These are phyloP conservation scores for Macheiramphus alcinus DNA, from an alignment of 2,113 vertebrate genomes.

Conservation along the genomic window DNA sequence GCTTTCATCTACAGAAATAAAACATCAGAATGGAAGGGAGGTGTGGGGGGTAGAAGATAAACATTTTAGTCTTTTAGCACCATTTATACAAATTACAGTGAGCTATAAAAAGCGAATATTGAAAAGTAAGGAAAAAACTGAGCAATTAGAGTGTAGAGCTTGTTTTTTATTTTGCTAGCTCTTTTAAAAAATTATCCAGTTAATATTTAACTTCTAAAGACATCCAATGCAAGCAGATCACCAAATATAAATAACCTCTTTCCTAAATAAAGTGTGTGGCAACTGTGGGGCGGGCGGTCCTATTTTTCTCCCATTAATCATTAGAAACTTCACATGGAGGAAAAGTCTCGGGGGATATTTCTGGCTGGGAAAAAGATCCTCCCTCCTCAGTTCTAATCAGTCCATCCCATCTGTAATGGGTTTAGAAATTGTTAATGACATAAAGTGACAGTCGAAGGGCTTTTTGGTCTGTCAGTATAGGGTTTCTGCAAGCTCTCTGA, in stretches of 20 bases:
- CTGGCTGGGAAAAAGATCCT: constrained; percentile 82
- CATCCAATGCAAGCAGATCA: constrained; percentile 22
- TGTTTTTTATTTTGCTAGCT: neutral
- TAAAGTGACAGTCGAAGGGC: constrained; percentile 79
- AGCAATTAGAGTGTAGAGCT: constrained; percentile 2
- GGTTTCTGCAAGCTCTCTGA: constrained; percentile 75
- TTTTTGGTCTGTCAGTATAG: constrained; percentile 75
- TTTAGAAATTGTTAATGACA: constrained; percentile 85
- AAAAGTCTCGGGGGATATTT: constrained; percentile 76
- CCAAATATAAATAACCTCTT: constrained; percentile 68
- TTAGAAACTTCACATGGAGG: constrained; percentile 74
- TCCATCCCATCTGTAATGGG: constrained; percentile 81
- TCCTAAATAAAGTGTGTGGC: constrained; percentile 60
- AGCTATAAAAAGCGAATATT: constrained; percentile 32
- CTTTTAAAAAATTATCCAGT: constrained; percentile 21
- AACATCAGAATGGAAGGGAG: constrained; percentile 67
- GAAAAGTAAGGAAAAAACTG: constrained; percentile 14
- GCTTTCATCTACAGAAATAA: constrained; percentile 79
- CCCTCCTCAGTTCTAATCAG: constrained; percentile 79
- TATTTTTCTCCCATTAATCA: constrained; percentile 78
- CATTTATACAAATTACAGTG: constrained; percentile 58
- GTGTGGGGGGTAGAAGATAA: constrained; percentile 68
- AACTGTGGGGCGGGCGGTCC: constrained; percentile 59
- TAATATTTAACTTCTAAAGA: constrained; percentile 48
- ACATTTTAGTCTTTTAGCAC: constrained; percentile 69